A percentile compares a stretch with the other conserved stretches of the same genome.
These are phyloP conservation scores for Cheilosia grossa DNA, from an alignment of 2,888 invertebrate species.

Conservation along the genomic window DNA sequence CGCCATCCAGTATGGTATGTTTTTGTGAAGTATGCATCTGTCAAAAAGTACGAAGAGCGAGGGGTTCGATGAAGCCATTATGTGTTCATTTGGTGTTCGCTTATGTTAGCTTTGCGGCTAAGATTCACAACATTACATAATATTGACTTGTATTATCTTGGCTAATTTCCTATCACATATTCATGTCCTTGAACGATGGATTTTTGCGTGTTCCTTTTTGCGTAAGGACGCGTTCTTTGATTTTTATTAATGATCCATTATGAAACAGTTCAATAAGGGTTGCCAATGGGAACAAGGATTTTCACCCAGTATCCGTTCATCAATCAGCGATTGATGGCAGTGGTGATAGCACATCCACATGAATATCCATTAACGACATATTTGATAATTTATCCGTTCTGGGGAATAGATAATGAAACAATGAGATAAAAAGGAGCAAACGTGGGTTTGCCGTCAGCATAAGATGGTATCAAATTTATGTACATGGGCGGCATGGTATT, in stretches of 20 bases:
- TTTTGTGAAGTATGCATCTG: slow-evolving; percentile 19
- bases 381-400: slow-evolving; percentile 31
- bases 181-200: background rate
- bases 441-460: too few species aligned
- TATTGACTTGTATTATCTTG: background rate
- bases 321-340: background rate
- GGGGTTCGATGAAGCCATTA: slow-evolving; percentile 32
- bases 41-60: slow-evolving; percentile 22
- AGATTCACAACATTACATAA: slow-evolving; percentile 16
- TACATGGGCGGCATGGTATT: background rate
- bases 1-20: slow-evolving; percentile 28
- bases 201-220: background rate
- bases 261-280: slow-evolving; percentile 23
- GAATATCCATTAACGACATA: slow-evolving; percentile 13
- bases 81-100: slow-evolving; percentile 5
- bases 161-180: background rate
- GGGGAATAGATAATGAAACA: background rate
- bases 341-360: background rate
- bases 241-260: slow-evolving; percentile 12
- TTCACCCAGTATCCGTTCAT: slow-evolving; percentile 17
- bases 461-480: too few species aligned
- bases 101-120: background rate
- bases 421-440: background rate
- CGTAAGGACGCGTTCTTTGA: background rate
- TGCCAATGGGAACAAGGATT: slow-evolving; percentile 32